Conservation (phyloP, 2,113 vertebrate species). For the Anarhynchus alexandrinus region DNA sequence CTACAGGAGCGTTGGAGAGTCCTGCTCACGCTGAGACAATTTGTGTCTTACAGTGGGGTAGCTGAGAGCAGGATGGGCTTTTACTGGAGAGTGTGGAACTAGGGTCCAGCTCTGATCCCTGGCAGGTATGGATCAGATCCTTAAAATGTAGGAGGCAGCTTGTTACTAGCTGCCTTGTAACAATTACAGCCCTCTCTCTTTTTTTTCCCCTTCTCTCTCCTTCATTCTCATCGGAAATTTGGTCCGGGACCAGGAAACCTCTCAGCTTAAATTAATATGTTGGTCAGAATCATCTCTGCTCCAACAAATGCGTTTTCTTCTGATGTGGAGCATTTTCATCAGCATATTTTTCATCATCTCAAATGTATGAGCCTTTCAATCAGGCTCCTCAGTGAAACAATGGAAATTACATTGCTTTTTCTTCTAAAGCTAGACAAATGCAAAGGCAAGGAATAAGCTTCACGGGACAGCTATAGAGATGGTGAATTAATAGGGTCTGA, state of each 20-base stretch:
- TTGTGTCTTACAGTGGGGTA: background rate
- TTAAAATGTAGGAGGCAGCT: background rate
- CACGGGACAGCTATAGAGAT: background rate
- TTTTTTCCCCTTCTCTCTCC: background rate
- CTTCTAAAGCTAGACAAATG: background rate
- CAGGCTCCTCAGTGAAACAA: background rate
- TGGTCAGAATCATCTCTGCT: background rate
- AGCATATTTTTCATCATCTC: background rate
- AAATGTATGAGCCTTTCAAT: background rate
- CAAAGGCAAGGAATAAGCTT: background rate
- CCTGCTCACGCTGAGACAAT: background rate
- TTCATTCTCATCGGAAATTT: background rate
- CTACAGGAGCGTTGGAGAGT: background rate
- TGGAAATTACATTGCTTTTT: background rate
- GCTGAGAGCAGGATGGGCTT: background rate
- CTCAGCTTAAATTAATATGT: background rate
- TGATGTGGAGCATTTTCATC: background rate
- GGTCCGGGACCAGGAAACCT: background rate
- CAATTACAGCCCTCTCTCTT: background rate
- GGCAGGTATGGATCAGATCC: background rate
- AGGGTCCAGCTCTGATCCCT: background rate
- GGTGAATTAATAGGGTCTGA: background rate
- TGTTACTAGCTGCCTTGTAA: background rate
- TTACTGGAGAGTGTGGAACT: background rate
- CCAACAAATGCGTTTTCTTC: background rate